phyloP scores from a whole-genome alignment of 2,113 vertebrate genomes.

The Cromileptes altivelis region DNA sequence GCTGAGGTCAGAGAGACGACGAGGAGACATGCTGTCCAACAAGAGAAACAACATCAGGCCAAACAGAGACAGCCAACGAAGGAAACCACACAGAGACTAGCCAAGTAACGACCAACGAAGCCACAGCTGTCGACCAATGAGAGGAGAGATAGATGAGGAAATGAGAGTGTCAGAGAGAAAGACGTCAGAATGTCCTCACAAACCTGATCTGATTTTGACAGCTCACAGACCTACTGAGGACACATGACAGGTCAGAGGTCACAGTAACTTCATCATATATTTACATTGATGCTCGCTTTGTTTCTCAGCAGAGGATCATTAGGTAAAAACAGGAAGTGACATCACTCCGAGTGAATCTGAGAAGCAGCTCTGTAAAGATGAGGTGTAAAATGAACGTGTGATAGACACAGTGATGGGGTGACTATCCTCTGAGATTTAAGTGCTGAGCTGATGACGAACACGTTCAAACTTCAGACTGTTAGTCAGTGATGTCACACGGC shows the following conservation, averaged over 20 bases:
- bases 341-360: neutral
- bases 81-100: conserved; percentile 52
- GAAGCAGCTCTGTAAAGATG: neutral
- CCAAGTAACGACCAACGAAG: conserved; percentile 54
- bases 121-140: conserved; percentile 57
- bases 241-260: neutral
- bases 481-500: conserved; percentile 1
- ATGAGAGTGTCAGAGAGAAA: conserved; percentile 21
- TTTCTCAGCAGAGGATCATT: neutral
- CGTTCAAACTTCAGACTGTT: conserved; percentile 14
- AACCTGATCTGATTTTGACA: conserved; percentile 7
- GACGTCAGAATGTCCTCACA: conserved; percentile 24
- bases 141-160: conserved; percentile 31
- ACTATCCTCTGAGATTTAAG: conserved; percentile 22
- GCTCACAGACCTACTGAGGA: conserved; percentile 1
- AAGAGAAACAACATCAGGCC: conserved; percentile 49
- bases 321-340: neutral
- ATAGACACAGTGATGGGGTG: conserved; percentile 5
- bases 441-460: conserved; percentile 7
- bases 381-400: conserved; percentile 1
- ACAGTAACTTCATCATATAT: neutral
- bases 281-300: neutral
- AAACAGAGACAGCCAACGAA: conserved; percentile 48
- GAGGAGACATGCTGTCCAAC: conserved; percentile 57
- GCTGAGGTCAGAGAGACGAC: conserved; percentile 8